Conservation (phyloP, 2,113 vertebrate species). For the Tonatia bakeri region DNA sequence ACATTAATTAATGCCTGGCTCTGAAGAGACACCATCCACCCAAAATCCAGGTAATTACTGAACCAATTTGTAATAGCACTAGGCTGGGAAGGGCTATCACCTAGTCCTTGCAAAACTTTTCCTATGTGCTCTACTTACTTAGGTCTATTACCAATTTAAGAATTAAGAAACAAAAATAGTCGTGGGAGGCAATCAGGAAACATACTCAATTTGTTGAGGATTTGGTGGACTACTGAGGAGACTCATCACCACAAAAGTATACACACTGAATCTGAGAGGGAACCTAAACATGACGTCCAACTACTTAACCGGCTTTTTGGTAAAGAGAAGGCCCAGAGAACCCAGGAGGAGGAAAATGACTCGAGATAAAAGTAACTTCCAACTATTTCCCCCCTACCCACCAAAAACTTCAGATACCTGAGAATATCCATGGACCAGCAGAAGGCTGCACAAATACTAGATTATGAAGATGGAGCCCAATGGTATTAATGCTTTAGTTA, state of each 20-base stretch:
- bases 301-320: not conserved
- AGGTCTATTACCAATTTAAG: not conserved
- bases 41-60: not conserved
- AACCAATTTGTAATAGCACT: not conserved
- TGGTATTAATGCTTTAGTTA: not conserved
- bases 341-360: not conserved
- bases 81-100: not conserved
- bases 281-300: not conserved
- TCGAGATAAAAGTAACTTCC: not conserved
- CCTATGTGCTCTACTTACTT: not conserved
- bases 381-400: not conserved
- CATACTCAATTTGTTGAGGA: not conserved
- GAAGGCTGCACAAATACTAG: not conserved
- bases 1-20: not conserved
- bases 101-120: not conserved
- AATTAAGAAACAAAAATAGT: not conserved
- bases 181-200: not conserved
- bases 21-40: not conserved
- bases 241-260: not conserved
- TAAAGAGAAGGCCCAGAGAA: not conserved
- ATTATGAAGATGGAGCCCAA: not conserved
- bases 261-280: not conserved
- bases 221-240: not conserved
- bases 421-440: not conserved
- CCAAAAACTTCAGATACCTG: not conserved